phyloP scores from a whole-genome alignment of 2,797 vertebrate species.

The Microchirus variegatus region DNA sequence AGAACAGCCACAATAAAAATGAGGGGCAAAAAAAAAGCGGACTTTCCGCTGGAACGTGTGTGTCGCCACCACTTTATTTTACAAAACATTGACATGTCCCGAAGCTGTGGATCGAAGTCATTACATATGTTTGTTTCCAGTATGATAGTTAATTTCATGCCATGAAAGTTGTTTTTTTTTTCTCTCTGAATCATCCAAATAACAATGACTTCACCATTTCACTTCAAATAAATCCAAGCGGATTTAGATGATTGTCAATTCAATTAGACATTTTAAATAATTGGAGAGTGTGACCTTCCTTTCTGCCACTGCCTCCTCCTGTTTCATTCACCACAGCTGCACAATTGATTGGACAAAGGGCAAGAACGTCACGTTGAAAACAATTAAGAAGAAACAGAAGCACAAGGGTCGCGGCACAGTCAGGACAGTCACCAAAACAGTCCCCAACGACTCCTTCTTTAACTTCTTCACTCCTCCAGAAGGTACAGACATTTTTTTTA shows the following conservation, averaged over 20 bases:
- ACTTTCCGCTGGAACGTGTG: too few relatives aligned
- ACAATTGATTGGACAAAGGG: conserved; percentile 98
- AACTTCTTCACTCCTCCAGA: conserved; percentile 98
- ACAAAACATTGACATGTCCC: too few relatives aligned
- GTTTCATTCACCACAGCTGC: conserved; percentile 80
- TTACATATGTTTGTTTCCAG: too few relatives aligned
- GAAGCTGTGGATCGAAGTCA: too few relatives aligned
- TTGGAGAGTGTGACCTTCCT: conserved; percentile 27
- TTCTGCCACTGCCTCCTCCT: not conserved
- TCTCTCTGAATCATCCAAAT: too few relatives aligned
- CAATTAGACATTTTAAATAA: conserved; percentile 1
- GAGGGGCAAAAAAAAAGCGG: too few relatives aligned
- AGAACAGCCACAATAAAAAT: too few relatives aligned
- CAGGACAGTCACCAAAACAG: conserved; percentile 96
- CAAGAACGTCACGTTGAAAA: conserved; percentile 98
- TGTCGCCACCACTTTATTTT: too few relatives aligned
- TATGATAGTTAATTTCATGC: too few relatives aligned
- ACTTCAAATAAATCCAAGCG: conserved; percentile 3
- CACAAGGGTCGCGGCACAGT: conserved; percentile 99
- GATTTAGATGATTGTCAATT: not conserved
- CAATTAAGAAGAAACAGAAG: conserved; percentile 99
- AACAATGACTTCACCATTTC: not conserved
- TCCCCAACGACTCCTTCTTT: conserved; percentile 98
- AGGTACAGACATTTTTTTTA: conserved; percentile 73
- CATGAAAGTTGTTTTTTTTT: too few relatives aligned